These are phyloP conservation scores for Chaenocephalus aceratus DNA, from an alignment of 2,113 vertebrate species.

Conservation along the genomic window DNA sequence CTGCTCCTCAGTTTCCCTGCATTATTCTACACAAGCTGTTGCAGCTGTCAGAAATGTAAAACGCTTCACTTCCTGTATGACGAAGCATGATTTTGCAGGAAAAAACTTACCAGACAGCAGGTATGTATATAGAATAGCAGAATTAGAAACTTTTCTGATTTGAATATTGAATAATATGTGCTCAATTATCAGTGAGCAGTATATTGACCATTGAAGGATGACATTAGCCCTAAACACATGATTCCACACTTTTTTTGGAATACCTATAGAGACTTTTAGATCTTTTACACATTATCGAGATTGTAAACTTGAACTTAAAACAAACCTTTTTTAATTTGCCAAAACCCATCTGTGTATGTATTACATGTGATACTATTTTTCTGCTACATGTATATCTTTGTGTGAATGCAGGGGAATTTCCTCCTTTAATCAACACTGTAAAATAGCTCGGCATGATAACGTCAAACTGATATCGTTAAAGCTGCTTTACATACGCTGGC, in stretches of 20 bases:
- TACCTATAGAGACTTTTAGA: not conserved
- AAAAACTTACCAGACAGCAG: slow-evolving; percentile 29
- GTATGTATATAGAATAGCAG: slow-evolving; percentile 38
- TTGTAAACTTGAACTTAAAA: not conserved
- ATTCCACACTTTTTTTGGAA: not conserved
- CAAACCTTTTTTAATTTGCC: no score
- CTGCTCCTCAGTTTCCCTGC: not conserved
- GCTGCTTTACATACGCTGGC: not conserved
- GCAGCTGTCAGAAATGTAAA: slow-evolving; percentile 58
- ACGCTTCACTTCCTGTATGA: slow-evolving; percentile 61
- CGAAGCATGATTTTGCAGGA: slow-evolving; percentile 31
- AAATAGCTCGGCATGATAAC: not conserved
- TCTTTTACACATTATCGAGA: not conserved
- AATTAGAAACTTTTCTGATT: slow-evolving; percentile 7
- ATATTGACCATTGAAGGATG: not conserved
- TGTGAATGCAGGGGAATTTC: slow-evolving; percentile 2
- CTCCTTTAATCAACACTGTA: not conserved
- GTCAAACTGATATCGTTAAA: not conserved
- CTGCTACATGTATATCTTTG: not conserved
- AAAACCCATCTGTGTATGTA: no score
- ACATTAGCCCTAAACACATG: no score
- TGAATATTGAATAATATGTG: slow-evolving; percentile 10
- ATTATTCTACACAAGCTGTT: slow-evolving; percentile 47
- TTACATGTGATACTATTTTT: not conserved
- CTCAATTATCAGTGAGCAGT: not conserved